A percentile compares a stretch with the other conserved stretches of the same genome.
Evolutionary conservation across 2,888 invertebrate genomes (phyloP).

Genomic region (Acleris literana): DNA sequence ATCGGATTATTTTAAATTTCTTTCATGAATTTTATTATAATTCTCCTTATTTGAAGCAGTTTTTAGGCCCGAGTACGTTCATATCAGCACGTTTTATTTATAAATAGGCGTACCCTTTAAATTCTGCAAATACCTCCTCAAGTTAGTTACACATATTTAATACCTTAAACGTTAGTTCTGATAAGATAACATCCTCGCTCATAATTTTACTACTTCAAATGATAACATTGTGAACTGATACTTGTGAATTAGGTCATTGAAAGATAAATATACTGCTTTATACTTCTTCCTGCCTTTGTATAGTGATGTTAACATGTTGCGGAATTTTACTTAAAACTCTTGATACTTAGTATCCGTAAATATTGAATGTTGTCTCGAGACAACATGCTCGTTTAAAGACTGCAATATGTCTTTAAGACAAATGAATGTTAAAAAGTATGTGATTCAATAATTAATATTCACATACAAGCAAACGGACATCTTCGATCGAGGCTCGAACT

Average conservation of each 20-base stretch:
- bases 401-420: constrained; percentile 44
- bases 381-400: constrained; percentile 15
- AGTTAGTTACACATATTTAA: constrained; percentile 21
- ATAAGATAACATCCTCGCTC: constrained; percentile 32
- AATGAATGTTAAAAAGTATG: constrained; percentile 53
- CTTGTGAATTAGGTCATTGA: constrained; percentile 37
- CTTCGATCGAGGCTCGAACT: constrained; percentile 63
- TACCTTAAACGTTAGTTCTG: constrained; percentile 10
- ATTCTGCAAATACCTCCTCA: constrained; percentile 14
- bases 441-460: constrained; percentile 61
- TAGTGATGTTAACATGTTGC: background rate
- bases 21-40: constrained; percentile 22
- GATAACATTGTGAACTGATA: constrained; percentile 31
- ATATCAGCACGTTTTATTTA: constrained; percentile 6
- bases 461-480: constrained; percentile 58
- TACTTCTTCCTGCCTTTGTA: constrained; percentile 27
- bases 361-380: background rate
- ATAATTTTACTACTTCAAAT: constrained; percentile 26
- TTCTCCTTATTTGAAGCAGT: background rate
- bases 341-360: background rate
- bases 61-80: constrained; percentile 1
- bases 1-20: constrained; percentile 24
- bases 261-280: constrained; percentile 21
- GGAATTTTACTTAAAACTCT: too few species aligned
- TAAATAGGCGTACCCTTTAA: constrained; percentile 14